Percentiles rank a stretch among this genome's conserved stretches.
phyloP scores from a whole-genome alignment of 2,888 invertebrate genomes.

The Drosophila algonquin region DNA sequence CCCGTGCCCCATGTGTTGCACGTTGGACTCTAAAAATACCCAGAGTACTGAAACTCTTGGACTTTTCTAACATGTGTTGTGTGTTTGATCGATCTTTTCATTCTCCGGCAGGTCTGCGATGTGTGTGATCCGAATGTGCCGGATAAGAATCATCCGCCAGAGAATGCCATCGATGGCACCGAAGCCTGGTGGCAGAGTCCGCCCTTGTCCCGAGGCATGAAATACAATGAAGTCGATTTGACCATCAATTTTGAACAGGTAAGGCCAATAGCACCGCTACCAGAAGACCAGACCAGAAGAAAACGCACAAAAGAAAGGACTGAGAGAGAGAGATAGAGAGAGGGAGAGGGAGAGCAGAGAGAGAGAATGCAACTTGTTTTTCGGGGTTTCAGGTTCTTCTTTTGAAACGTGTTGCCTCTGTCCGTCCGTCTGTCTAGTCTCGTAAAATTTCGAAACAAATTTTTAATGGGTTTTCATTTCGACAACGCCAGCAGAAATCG shows the following conservation, averaged over 20 bases:
- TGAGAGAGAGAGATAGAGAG: slow-evolving; percentile 4
- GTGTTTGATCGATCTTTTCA: slow-evolving; percentile 22
- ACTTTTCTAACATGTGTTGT: slow-evolving; percentile 49
- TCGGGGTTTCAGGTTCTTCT: slow-evolving; percentile 11
- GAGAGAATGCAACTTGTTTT: slow-evolving; percentile 59
- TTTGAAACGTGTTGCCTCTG: slow-evolving; percentile 6
- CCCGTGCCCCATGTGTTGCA: slow-evolving; percentile 60
- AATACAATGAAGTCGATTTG: slow-evolving; percentile 98
- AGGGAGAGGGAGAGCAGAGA: slow-evolving; percentile 6
- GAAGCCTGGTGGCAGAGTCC: slow-evolving; percentile 99
- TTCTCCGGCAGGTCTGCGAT: slow-evolving; percentile 92
- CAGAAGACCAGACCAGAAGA: background rate
- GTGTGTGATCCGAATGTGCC: slow-evolving; percentile 91
- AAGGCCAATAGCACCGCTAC: slow-evolving; percentile 64
- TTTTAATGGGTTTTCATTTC: slow-evolving; percentile 73
- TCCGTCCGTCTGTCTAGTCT: slow-evolving; percentile 38
- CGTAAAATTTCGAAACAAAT: slow-evolving; percentile 67
- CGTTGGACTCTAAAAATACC: slow-evolving; percentile 58
- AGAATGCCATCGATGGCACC: slow-evolving; percentile 97
- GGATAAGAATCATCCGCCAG: slow-evolving; percentile 93
- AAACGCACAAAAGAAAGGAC: slow-evolving; percentile 23
- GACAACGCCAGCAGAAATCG: slow-evolving; percentile 30
- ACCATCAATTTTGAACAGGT: slow-evolving; percentile 99
- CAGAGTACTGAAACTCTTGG: slow-evolving; percentile 9
- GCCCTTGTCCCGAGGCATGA: slow-evolving; percentile 97